phyloP scores from a whole-genome alignment of 2,797 vertebrate species.

The Muscicapa striata region DNA sequence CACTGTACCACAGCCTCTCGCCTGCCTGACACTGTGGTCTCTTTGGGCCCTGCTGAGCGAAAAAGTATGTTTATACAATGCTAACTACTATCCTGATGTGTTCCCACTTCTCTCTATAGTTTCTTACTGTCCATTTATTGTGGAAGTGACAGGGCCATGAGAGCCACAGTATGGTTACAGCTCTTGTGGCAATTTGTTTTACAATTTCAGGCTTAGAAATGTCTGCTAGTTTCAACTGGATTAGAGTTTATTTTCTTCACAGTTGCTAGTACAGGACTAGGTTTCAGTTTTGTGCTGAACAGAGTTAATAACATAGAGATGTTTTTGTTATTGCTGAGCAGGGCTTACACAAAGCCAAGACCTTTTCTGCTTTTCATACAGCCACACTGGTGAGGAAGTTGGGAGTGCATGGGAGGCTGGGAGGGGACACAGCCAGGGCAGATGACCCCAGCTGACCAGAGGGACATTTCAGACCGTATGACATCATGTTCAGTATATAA shows the following conservation, averaged over 20 bases:
- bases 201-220: not conserved
- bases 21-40: not conserved
- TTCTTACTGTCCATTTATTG: not conserved
- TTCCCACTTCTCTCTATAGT: not conserved
- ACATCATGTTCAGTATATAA: not conserved
- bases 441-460: not conserved
- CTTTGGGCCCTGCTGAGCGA: not conserved
- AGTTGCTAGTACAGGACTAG: not conserved
- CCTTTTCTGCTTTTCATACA: fast-evolving
- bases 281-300: not conserved
- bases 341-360: not conserved
- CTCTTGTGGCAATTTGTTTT: not conserved
- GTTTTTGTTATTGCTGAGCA: not conserved
- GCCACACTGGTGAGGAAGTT: fast-evolving
- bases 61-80: not conserved
- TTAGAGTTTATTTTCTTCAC: not conserved
- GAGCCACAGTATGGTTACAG: not conserved
- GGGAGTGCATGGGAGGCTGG: not conserved
- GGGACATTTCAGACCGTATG: not conserved
- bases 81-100: not conserved
- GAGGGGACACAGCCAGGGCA: not conserved
- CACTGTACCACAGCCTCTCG: not conserved
- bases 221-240: not conserved
- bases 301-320: not conserved
- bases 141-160: not conserved